These are phyloP conservation scores for Coturnix japonica DNA, from an alignment of 2,113 vertebrate species.

Conservation along the genomic window DNA sequence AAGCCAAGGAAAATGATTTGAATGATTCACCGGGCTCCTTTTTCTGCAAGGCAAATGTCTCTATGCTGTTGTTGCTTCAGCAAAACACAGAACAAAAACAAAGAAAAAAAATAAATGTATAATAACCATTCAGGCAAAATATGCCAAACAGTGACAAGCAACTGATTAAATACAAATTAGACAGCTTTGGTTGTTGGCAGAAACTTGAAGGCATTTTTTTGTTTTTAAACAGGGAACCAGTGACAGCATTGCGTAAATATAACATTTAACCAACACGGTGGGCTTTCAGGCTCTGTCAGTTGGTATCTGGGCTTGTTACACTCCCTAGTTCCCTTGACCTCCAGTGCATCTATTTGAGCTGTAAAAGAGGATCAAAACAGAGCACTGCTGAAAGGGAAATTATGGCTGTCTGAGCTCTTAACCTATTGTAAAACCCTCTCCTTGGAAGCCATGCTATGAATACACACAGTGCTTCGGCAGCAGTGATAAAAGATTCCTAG, in stretches of 20 bases:
- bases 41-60: neutral
- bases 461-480: neutral
- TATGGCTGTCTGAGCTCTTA: neutral
- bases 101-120: conserved; percentile 8
- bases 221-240: neutral
- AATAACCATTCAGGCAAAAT: neutral
- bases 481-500: neutral
- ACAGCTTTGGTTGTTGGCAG: neutral
- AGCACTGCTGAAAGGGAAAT: conserved; percentile 38
- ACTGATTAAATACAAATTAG: conserved; percentile 56
- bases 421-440: neutral
- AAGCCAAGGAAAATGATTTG: neutral
- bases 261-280: neutral
- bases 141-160: conserved; percentile 54
- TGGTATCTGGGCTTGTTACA: neutral
- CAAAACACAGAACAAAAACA: neutral
- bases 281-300: neutral
- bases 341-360: neutral
- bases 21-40: neutral
- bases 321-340: neutral
- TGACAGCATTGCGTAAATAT: neutral
- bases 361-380: conserved; percentile 32
- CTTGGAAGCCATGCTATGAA: neutral
- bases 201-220: conserved; percentile 21
- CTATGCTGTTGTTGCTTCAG: neutral